Conservation (phyloP, 2,113 vertebrate species). For the Cynopterus brachyotis region DNA sequence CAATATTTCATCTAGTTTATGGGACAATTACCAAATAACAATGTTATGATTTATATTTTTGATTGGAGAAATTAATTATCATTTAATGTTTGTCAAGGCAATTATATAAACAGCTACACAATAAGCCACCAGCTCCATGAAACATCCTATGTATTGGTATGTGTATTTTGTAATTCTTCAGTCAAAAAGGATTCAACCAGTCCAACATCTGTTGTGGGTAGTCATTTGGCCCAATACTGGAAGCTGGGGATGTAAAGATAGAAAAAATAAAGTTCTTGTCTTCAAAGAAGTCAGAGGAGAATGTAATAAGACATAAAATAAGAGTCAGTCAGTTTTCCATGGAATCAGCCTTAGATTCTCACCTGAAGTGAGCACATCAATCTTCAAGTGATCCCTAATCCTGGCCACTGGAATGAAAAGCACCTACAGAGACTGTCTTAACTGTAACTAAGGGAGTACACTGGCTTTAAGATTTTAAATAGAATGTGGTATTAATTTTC, state of each 20-base stretch:
- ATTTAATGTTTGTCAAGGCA: not conserved
- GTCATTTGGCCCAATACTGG: not conserved
- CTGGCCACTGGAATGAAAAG: not conserved
- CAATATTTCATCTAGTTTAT: not conserved
- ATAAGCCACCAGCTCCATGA: not conserved
- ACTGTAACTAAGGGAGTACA: not conserved
- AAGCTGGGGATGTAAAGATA: not conserved
- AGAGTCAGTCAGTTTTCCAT: not conserved
- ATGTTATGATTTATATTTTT: not conserved
- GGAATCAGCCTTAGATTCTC: not conserved
- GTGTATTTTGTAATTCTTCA: not conserved
- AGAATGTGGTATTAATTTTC: not conserved
- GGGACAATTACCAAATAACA: too few species aligned
- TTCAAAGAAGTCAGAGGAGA: not conserved
- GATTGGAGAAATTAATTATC: not conserved
- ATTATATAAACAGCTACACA: not conserved
- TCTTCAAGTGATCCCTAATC: not conserved
- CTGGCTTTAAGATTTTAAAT: not conserved
- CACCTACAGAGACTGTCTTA: too few species aligned
- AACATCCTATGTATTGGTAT: not conserved
- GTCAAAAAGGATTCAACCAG: not conserved
- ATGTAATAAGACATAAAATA: not conserved
- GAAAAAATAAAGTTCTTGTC: not conserved
- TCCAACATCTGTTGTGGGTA: not conserved
- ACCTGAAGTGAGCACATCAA: not conserved